Evolutionary conservation across 2,113 vertebrate genomes (phyloP), one percentile per base, ranked within the genome.

Genomic region (Nematolebias whitei): DNA sequence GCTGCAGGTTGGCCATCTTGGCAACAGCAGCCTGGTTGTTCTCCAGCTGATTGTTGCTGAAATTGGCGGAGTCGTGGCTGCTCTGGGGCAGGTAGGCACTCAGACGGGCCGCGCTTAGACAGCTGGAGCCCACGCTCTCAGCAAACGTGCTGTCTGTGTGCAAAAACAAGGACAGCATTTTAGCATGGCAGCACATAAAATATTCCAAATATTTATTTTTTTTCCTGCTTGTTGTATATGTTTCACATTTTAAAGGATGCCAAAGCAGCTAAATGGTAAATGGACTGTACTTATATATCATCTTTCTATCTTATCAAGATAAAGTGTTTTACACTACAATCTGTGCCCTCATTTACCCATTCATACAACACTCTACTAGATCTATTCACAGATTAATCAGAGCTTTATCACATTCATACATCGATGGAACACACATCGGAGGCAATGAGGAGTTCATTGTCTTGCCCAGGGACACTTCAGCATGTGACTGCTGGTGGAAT

Each of bases 31-130:
- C 96, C 85, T 97, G 96, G 91, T 94, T 96, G 88, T 94, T 97
- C 90, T 99, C 97, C 48, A 98, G 94, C 88, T 98, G 95, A 19
- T 99, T 98, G 92, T 99, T 99, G 92, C 92, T 98, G 92, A 96
- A 96, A 90, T 99, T 99, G 89, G 96, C 97, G 0, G 96, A 96
- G 90, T 99, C 97, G 2, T 98, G 97, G 94, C 91, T 98, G 92
- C 94, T 95, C 80, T 97, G 96, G 0, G 96, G 96, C 85, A 95
- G 93, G 88, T 96, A 99, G 85, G 96, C 93, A 84, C 95, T 98
- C 82, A 99, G 93, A 7, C 95, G 96, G 57, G 96, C 92, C 0
- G 93, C 92, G 59, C 93, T 95, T 85, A 97, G 91, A 49, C 96
- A 95, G 77, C 94, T 91, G 0, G 95, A 94, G 32, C 92, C 94